Percentiles rank a stretch among this genome's conserved stretches.
phyloP scores from a whole-genome alignment of 2,113 vertebrate genomes.

The Hypocryptadius cinnamomeus region DNA sequence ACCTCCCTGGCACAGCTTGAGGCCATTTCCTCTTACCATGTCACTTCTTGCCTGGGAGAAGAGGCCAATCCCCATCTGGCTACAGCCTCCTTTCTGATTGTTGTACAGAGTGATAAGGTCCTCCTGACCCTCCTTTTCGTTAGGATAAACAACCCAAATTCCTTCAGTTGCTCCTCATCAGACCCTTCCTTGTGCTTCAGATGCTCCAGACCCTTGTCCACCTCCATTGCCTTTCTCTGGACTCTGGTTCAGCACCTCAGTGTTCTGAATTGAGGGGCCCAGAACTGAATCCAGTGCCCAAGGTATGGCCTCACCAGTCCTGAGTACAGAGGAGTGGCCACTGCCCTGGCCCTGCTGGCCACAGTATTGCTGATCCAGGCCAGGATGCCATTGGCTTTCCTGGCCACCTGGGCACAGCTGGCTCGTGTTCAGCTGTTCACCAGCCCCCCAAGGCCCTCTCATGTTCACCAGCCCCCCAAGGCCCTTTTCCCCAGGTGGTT shows the following conservation, averaged over 20 bases:
- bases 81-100: background rate
- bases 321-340: background rate
- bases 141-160: background rate
- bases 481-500: background rate
- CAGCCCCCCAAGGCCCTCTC: background rate
- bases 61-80: accelerated
- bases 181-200: background rate
- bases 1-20: background rate
- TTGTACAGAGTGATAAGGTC: background rate
- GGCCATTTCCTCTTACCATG: background rate
- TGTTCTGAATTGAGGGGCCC: background rate
- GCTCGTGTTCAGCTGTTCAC: background rate
- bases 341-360: background rate
- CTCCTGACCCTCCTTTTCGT: background rate
- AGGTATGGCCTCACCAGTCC: background rate
- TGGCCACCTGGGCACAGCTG: background rate
- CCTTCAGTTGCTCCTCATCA: background rate
- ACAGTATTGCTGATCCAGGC: background rate
- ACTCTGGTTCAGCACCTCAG: background rate
- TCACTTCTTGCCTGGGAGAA: background rate
- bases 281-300: background rate
- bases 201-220: background rate
- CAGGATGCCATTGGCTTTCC: background rate
- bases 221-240: background rate
- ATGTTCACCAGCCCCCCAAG: background rate